These are phyloP conservation scores for Drosophila testacea DNA, from an alignment of 2,888 invertebrate species.

Conservation along the genomic window DNA sequence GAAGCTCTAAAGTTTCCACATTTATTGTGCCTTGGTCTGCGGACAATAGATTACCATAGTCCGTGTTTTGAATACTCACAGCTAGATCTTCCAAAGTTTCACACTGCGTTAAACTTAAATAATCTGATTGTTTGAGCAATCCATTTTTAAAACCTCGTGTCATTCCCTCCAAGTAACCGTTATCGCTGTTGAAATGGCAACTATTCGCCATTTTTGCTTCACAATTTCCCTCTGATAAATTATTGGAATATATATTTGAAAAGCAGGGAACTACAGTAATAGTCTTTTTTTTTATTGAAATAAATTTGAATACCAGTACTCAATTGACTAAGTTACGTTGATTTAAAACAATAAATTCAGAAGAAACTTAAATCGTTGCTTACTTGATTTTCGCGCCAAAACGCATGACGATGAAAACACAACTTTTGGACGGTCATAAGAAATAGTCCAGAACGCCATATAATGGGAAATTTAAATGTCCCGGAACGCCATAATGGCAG, in stretches of 20 bases:
- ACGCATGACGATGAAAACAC: too few relatives aligned
- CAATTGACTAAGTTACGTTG: too few relatives aligned
- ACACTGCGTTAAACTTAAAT: slow-evolving; percentile 98
- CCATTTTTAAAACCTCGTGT: slow-evolving; percentile 99
- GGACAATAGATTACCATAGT: slow-evolving; percentile 97
- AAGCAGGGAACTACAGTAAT: not conserved
- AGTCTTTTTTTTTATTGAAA: too few relatives aligned
- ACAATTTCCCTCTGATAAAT: not conserved
- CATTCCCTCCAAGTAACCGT: slow-evolving; percentile 98
- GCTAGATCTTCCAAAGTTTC: slow-evolving; percentile 99
- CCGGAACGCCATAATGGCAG: not conserved
- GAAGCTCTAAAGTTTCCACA: slow-evolving; percentile 97
- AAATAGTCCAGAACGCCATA: too few relatives aligned
- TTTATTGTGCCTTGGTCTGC: slow-evolving; percentile 96
- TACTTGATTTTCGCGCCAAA: slow-evolving; percentile 33
- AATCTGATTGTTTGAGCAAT: slow-evolving; percentile 96
- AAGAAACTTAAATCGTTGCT: slow-evolving; percentile 9
- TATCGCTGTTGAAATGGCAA: slow-evolving; percentile 96
- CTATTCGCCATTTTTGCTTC: slow-evolving; percentile 32
- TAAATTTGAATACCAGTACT: too few relatives aligned
- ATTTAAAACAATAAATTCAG: not conserved
- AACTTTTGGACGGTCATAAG: too few relatives aligned
- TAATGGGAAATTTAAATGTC: too few relatives aligned
- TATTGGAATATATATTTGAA: slow-evolving; percentile 1
- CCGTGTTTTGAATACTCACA: slow-evolving; percentile 98